Evolutionary conservation across 2,113 vertebrate species (phyloP).

Genomic region (Microtus pennsylvanicus): DNA sequence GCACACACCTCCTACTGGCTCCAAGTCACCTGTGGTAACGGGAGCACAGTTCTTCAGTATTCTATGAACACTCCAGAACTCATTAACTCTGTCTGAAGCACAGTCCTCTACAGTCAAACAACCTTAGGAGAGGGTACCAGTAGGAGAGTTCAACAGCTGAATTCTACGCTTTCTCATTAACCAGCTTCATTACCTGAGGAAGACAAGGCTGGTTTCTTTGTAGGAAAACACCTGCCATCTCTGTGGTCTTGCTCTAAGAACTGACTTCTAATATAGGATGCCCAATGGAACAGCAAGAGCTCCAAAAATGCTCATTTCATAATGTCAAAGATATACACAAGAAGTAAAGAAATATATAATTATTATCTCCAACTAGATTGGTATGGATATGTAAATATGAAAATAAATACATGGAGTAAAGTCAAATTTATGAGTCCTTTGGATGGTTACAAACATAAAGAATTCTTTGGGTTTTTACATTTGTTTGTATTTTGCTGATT

Average conservation of each 20-base stretch:
- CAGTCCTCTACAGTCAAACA: neutral
- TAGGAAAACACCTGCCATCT: neutral
- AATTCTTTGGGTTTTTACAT: neutral
- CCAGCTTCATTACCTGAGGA: neutral
- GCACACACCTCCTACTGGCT: neutral
- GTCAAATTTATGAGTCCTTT: conserved; percentile 22
- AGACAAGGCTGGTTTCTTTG: neutral
- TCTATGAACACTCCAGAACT: neutral
- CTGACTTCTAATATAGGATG: neutral
- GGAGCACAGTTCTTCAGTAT: neutral
- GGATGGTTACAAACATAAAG: neutral
- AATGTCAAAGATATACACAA: conserved; percentile 23
- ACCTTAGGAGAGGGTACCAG: neutral
- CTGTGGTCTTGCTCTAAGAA: neutral
- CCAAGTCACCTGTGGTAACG: neutral
- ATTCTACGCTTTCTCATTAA: neutral
- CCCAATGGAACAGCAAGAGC: neutral
- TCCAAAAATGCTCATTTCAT: conserved; percentile 1
- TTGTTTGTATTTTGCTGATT: neutral
- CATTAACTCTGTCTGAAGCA: neutral
- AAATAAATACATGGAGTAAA: neutral
- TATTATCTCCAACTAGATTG: neutral
- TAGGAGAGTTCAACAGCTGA: neutral
- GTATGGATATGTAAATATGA: neutral
- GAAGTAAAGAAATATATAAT: neutral